Evolutionary conservation across 2,888 invertebrate species (phyloP), one percentile per base, ranked within the genome.

Genomic region (Ichneumoninae sp.): DNA sequence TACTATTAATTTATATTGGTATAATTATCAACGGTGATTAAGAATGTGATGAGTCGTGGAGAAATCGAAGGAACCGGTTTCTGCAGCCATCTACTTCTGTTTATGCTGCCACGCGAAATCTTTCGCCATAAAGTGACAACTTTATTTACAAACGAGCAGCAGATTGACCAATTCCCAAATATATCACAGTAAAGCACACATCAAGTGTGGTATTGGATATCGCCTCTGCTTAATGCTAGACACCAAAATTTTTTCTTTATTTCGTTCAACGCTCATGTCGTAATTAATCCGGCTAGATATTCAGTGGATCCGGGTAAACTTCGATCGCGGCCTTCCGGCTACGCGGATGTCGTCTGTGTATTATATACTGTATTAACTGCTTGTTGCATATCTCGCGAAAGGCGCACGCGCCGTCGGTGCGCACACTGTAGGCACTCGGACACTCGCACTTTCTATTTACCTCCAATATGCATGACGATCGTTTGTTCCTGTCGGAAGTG

Each of bases 381-480:
- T 80, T 70, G 74, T 74, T 71, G 79, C 71, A 57, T 36, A 65
- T 30, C 69, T 65, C 22, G 70, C 65, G 65, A 75, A 54, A 54
- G 65, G 71, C 66, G 70, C 75, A 63, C 57, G 30, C 60, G 54
- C 50, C 36, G 54, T 50, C 54, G 73, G 50, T 66, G 66, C 44
- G 54, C 81, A 69, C 69, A 71, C 65, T 79, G 47, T 63, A n/a
- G 47, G 54, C 60, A 57, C 65, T 70, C 47, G 69, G 63, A 71
- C 79, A 80, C 80, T 80, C 75, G 75, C 80, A 76, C 83, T 83
- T 83, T 83, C 83, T 83, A 80, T 83, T 80, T 70, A 50, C 79
- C 69, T 69, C 66, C 75, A 65, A 60, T 78, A 83, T 76, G 80
- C 70, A 78, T 71, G 70, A 75, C 47, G 65, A 65, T 57, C 36